Evolutionary conservation across 1,140 invertebrate genomes (phyloP), one percentile per base, ranked within the genome.

Genomic region (Caerostris darwini): DNA sequence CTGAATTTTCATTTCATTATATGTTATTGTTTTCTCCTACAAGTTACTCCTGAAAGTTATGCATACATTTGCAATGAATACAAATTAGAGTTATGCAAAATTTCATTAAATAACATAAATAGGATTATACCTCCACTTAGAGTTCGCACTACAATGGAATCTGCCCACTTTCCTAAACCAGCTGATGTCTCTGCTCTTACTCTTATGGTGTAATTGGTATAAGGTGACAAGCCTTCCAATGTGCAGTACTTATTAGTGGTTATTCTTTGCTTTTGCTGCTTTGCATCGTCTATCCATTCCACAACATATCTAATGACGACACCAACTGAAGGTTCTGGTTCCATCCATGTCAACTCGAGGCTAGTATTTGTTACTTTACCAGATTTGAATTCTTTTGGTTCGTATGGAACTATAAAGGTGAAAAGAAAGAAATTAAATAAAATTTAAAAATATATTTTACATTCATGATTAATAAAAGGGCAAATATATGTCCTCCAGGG

Each of bases 391-490:
- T 87, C 56, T 4, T 14, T 50, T n/a, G 92, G 92, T 0, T 19
- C 3, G 14, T 17, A 54, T 58, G 92, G 92, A 17, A 93, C 92
- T 93, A 58, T 12, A 92, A 92, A 64, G 54, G 17, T 17, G 67
- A 83, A 67, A 54, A 7, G 54, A 64, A 59, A 92, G 34, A 19
- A 19, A 53, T 61, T 54, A 54, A 91, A 19, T 19, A 8, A 3
- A 69, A 17, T 7, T n/a, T 59, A 64, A 12, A 3, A 61, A 4
- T 0, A 61, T 10, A 61, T 61, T 10, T 14, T 61, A 81, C 7
- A 3, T 19, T 10, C 8, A 34, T 91, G 59, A 10, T 12, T 7
- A n/a, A n/a, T n/a, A n/a, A n/a, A n/a, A n/a, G n/a, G n/a, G n/a
- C n/a, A n/a, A n/a, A n/a, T n/a, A n/a, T n/a, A n/a, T n/a, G n/a